These are phyloP conservation scores for Phylloscopus trochiloides DNA, from an alignment of 2,113 vertebrate species.

Conservation along the genomic window DNA sequence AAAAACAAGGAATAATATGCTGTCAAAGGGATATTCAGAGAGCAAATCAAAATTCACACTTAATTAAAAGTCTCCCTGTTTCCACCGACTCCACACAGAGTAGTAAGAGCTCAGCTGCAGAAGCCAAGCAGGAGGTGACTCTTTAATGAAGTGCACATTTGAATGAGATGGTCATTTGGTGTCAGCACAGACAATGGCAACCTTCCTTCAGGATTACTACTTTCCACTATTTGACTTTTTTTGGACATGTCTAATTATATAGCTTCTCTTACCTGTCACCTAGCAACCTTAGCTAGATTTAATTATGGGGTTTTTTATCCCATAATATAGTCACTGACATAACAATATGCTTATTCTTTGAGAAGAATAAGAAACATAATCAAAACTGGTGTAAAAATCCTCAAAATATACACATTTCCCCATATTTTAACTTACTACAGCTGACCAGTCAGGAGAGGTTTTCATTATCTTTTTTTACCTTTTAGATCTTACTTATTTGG, in stretches of 20 bases:
- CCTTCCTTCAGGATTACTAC: not conserved
- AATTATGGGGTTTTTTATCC: not conserved
- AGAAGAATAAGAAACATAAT: not conserved
- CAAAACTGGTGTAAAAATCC: not conserved
- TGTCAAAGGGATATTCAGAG: not conserved
- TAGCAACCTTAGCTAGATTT: constrained; percentile 16
- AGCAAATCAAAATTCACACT: constrained; percentile 13
- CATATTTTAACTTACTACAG: not conserved
- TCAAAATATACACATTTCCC: not conserved
- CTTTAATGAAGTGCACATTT: constrained; percentile 4
- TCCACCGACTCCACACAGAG: not conserved
- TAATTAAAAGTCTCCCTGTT: not conserved
- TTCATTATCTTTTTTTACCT: not conserved
- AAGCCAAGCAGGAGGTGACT: not conserved
- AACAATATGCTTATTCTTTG: not conserved
- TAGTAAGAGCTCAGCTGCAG: not conserved
- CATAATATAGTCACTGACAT: not conserved
- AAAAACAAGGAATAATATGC: not conserved
- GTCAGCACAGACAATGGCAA: constrained; percentile 5
- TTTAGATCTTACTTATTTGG: not conserved
- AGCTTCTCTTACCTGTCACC: constrained; percentile 23
- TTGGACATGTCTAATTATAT: constrained; percentile 19
- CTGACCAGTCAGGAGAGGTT: not conserved
- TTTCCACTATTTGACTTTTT: not conserved
- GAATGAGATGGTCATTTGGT: constrained; percentile 24